Evolutionary conservation across 2,113 vertebrate genomes (phyloP), one percentile per base, ranked within the genome.

Genomic region (Cynoglossus semilaevis): DNA sequence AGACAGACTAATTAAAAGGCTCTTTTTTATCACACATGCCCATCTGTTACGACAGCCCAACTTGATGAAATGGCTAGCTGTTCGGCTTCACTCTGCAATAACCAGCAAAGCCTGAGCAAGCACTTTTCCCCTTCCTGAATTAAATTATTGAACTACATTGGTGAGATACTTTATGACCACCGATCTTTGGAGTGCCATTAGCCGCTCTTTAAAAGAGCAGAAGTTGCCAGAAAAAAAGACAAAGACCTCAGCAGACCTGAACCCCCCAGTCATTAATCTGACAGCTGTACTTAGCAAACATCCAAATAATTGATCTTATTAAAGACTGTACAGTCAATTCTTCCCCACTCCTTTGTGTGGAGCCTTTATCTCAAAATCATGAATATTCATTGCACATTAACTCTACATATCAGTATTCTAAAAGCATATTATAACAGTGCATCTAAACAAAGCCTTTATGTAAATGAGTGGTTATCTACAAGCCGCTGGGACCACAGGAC

Each of bases 1-100:
- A 90, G 91, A 92, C 79, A 82, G 88, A 86, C 91, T 94, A 91
- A 94, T 96, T 94, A 93, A 93, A 90, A 81, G 68, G 35, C 79
- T 78, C 80, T 85, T 92, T 92, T 92, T 92, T 88, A 91, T 93
- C 93, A 92, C 88, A 73, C 75, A 64, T 44, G 77, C 87, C 93
- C 94, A 95, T 94, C 94, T 94, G 93, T 89, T 88, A 88, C 36
- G 76, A 82, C 78, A 72, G 9, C 73, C 75, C 80, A 89, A 88
- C 89, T 88, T 90, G 75, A 80, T 84, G 79, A 90, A 89, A 88
- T 82, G 81, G 58, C 80, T 77, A 65, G 74, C 78, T 74, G 69
- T 84, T 91, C 76, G 65, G 76, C 81, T 70, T 78, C 80, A 81
- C 61, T 79, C 59, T 64, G 73, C 70, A 79, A 74, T 82, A 72